A percentile compares a stretch with the other conserved stretches of the same genome.
These are phyloP conservation scores for Daphoenositta chrysoptera DNA, from an alignment of 2,113 vertebrate genomes.

Conservation along the genomic window DNA sequence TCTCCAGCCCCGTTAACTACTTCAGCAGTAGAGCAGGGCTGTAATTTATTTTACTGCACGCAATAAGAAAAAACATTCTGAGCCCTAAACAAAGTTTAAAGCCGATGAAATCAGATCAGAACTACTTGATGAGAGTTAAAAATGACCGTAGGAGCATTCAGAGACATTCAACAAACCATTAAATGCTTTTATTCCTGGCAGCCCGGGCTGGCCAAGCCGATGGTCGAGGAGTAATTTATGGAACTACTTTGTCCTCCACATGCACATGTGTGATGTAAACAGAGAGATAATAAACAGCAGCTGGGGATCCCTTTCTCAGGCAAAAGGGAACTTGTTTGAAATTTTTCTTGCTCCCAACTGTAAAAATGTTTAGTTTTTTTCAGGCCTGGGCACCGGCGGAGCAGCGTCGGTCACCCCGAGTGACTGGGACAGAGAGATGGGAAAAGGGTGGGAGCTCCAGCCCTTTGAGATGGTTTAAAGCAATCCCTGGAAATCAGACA, in stretches of 20 bases:
- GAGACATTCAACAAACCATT: slow-evolving; percentile 37
- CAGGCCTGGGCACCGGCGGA: not conserved
- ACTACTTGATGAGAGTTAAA: slow-evolving; percentile 12
- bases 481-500: slow-evolving; percentile 10
- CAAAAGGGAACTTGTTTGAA: slow-evolving; percentile 28
- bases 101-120: not conserved
- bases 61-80: not conserved
- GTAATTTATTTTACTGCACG: not conserved
- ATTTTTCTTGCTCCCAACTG: slow-evolving; percentile 56
- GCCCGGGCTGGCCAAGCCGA: not conserved
- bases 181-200: slow-evolving; percentile 44
- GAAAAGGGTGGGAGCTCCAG: not conserved
- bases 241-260: slow-evolving; percentile 54
- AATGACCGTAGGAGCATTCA: not conserved
- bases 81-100: not conserved
- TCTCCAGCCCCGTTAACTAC: not conserved
- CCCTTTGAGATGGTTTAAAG: not conserved
- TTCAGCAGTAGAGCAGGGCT: not conserved
- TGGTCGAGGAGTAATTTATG: slow-evolving; percentile 46
- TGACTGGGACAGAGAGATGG: not conserved
- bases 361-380: slow-evolving; percentile 56
- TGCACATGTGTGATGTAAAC: slow-evolving; percentile 62
- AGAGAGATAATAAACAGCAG: slow-evolving; percentile 67
- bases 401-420: slow-evolving; percentile 2
- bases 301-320: slow-evolving; percentile 52